Percentiles rank a stretch among this genome's conserved stretches.
phyloP scores from a whole-genome alignment of 2,888 invertebrate genomes.

The Tortrix viridana region DNA sequence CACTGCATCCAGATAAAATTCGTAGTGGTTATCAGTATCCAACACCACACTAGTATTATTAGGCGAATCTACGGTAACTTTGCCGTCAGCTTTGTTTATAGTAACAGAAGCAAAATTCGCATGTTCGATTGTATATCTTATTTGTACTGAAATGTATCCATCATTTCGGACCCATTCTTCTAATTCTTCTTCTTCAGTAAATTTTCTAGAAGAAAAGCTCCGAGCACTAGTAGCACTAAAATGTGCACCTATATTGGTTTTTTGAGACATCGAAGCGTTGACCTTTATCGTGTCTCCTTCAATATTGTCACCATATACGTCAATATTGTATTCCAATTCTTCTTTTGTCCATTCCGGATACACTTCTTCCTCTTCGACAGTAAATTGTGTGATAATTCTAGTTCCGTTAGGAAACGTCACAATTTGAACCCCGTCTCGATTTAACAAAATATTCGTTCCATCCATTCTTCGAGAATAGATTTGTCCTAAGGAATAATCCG shows the following conservation, averaged over 20 bases:
- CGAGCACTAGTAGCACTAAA: constrained; percentile 43
- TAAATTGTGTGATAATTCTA: constrained; percentile 63
- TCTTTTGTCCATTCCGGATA: constrained; percentile 73
- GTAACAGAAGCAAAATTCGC: constrained; percentile 79
- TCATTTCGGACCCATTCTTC: constrained; percentile 53
- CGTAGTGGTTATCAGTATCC: constrained; percentile 58
- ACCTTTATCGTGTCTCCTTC: constrained; percentile 52
- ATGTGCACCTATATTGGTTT: constrained; percentile 48
- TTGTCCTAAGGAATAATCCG: constrained; percentile 71
- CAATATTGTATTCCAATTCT: constrained; percentile 59
- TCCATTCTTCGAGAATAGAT: constrained; percentile 74
- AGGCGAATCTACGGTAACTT: constrained; percentile 66
- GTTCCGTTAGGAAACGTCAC: constrained; percentile 73
- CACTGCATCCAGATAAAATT: constrained; percentile 60
- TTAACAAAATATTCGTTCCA: constrained; percentile 68
- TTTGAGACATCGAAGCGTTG: constrained; percentile 55
- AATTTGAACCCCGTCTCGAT: constrained; percentile 68
- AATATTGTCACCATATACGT: constrained; percentile 50
- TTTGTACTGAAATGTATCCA: constrained; percentile 68
- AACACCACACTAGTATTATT: constrained; percentile 60
- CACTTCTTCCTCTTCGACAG: constrained; percentile 66
- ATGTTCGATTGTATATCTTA: constrained; percentile 74
- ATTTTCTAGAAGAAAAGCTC: constrained; percentile 50
- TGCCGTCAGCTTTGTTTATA: constrained; percentile 64
- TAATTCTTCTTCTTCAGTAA: constrained; percentile 49